Evolutionary conservation across 2,113 vertebrate species (phyloP).

Genomic region (Lucifuga dentata): DNA sequence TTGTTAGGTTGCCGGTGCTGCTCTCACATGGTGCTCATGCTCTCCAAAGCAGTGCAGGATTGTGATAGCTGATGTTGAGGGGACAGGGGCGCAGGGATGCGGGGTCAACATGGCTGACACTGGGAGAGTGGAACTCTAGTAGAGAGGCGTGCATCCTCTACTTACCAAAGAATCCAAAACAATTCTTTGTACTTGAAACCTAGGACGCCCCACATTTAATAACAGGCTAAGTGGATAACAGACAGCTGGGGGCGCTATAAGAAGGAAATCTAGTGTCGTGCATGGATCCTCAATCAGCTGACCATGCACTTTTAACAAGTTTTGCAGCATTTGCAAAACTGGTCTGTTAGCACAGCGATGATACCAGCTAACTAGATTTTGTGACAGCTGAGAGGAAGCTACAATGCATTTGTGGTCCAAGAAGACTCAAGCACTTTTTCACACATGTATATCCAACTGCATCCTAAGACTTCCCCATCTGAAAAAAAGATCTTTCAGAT

Average conservation of each 20-base stretch:
- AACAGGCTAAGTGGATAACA: slow-evolving; percentile 4
- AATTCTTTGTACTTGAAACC: slow-evolving; percentile 79
- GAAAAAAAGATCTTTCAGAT: background rate
- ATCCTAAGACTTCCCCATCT: background rate
- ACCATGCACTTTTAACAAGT: slow-evolving; percentile 30
- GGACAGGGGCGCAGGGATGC: slow-evolving; percentile 2
- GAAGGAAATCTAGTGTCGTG: slow-evolving; percentile 26
- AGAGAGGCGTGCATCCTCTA: slow-evolving; percentile 75
- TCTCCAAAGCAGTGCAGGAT: slow-evolving; percentile 58
- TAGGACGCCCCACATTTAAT: slow-evolving; percentile 38
- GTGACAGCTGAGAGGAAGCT: slow-evolving; percentile 36
- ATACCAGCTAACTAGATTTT: slow-evolving; percentile 19
- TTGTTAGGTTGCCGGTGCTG: slow-evolving; percentile 38
- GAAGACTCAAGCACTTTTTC: background rate
- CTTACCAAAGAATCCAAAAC: slow-evolving; percentile 85
- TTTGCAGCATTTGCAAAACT: slow-evolving; percentile 37
- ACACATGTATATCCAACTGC: too few relatives aligned
- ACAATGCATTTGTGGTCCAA: background rate
- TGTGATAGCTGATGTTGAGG: slow-evolving; percentile 31
- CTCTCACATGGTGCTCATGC: slow-evolving; percentile 59
- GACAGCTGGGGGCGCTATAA: slow-evolving; percentile 37
- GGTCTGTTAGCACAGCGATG: slow-evolving; percentile 5
- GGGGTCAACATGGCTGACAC: slow-evolving; percentile 53
- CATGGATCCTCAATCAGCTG: slow-evolving; percentile 1
- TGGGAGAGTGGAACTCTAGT: slow-evolving; percentile 63